Base-by-base conservation (phyloP, 2,797 vertebrate species). In the Silurus aristotelis region DNA sequence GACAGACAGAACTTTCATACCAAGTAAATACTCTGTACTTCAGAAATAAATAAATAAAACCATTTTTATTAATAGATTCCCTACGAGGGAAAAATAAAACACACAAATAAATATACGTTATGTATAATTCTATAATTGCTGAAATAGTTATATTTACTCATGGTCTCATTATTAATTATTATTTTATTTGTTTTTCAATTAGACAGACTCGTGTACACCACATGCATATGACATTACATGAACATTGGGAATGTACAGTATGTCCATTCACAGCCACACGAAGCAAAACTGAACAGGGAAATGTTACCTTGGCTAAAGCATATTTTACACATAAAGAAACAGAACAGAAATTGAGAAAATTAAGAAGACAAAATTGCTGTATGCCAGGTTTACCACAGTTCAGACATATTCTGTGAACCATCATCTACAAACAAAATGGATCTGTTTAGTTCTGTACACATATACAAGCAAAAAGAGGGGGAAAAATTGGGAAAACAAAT, bases 171-270 rank as follows among this genome's bases (percentile, higher is more conserved):
- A 7, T 0, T 55, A 75, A 48, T 72, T n/a, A 48, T 72, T 75
- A 5, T 31, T 58, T 58, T 66, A 58, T 77, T 77, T 31, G 17
- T 19, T 58, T 77, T 77, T 31, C n/a, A 31, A 31, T 31, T 77
- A 58, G 25, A 48, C 70, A 52, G 46, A 58, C 9, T 31, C 56
- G 55, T 56, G 25, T 76, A 31, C 25, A 58, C 17, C 17, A 77
- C 27, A 31, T 77, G 17, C 73, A 58, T 77, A 20, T 77, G 73
- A 58, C 73, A 77, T 58, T 77, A 58, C 55, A 31, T 10, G 15
- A 77, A 58, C 56, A 58, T 58, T 10, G 31, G 9, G 4, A 31
- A 12, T 77, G 43, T 52, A 14, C 20, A 72, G 20, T 48, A 52
- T 48, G 20, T n/a, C 12, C 5, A n/a, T 25, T 46, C 52, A 73